phyloP scores from a whole-genome alignment of 2,888 invertebrate genomes.

The Drosophila demipolita region DNA sequence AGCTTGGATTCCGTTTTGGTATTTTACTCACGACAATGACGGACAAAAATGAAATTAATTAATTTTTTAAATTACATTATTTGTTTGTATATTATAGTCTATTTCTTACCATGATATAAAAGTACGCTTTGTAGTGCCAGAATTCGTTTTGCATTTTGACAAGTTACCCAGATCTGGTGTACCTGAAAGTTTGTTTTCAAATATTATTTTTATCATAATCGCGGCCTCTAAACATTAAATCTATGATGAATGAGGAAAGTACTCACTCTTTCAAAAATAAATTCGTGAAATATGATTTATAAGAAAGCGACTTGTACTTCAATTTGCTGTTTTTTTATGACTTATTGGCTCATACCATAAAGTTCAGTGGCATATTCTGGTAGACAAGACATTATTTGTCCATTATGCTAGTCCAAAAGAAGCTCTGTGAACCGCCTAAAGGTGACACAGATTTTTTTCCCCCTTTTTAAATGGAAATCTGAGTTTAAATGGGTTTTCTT shows the following conservation, averaged over 20 bases:
- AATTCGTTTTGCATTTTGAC: background rate
- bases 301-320: background rate
- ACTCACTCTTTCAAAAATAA: background rate
- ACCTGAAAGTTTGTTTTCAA: background rate
- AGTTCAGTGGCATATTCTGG: background rate
- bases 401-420: constrained; percentile 17
- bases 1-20: too few relatives aligned
- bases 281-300: background rate
- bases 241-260: background rate
- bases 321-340: background rate
- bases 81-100: too few relatives aligned
- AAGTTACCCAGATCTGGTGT: background rate
- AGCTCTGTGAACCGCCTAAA: constrained; percentile 31
- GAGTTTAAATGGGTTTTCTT: constrained; percentile 40
- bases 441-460: constrained; percentile 49
- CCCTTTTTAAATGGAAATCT: constrained; percentile 41
- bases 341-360: background rate
- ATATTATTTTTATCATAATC: background rate
- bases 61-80: too few relatives aligned
- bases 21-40: too few relatives aligned
- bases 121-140: too few relatives aligned
- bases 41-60: too few relatives aligned
- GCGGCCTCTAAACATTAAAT: background rate
- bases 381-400: background rate
- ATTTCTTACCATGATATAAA: too few relatives aligned